Base-by-base conservation (phyloP, 2,888 invertebrate species). In the Eristalis pertinax region DNA sequence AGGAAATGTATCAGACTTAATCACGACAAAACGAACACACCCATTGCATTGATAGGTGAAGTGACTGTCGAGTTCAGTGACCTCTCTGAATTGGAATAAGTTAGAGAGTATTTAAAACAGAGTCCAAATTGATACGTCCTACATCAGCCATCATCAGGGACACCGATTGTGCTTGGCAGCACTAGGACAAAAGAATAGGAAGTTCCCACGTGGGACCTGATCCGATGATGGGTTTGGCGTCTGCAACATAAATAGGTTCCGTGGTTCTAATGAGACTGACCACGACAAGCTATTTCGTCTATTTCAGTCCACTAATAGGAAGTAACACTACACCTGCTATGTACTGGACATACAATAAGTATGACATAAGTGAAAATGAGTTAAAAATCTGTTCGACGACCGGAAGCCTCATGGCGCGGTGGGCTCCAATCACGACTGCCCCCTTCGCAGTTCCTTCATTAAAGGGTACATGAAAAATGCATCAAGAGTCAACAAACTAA, bases 401-500 rank as follows among this genome's bases (percentile, higher is more conserved):
- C 4, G 11, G 10, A 2, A 5, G 19, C 19, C 29, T 29, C 7
- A 32, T 19, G 41, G n/a, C 29, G 38, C 41, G 19, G 5, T 19
- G 29, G 43, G 13, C n/a, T 58, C 35, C 56, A 50, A 38, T 64
- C 62, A 62, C 68, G 38, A 63, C 41, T 63, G 19, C 63, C 15
- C 22, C 11, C 19, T 62, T 1, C 1, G 19, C 8, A 43, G 2
- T 63, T 35, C 35, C n/a, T 50, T 10, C 38, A 73, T 32, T 8
- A 29, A 35, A 64, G 56, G 26, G n/a, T 24, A 13, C 73, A 65
- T 68, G 29, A 75, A 75, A 74, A 74, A 74, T 84, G 75, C 67
- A 84, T 69, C 73, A 78, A 29, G 56, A 60, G 22, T 63, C 63
- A 69, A 75, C 70, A 70, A 43, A 75, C 41, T 56, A 75, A 83